Evolutionary conservation across 1,140 invertebrate genomes (phyloP), one percentile per base, ranked within the genome.

Genomic region (Tetramorium alpestre): DNA sequence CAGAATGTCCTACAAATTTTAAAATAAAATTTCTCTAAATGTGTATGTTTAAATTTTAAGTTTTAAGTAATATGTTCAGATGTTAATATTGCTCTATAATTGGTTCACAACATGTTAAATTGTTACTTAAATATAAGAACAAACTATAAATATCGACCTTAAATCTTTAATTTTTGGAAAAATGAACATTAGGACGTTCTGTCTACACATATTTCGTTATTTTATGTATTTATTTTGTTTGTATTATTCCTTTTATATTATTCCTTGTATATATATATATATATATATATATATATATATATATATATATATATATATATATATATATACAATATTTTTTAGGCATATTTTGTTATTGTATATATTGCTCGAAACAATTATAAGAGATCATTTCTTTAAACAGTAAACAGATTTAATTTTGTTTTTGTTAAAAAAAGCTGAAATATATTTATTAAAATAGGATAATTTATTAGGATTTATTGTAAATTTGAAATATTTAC

Each of bases 1-100:
- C 18, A 47, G 16, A 60, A 0, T 77, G 18, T 77, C 25, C 16
- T 47, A 77, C n/a, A 62, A n/a, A 3, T 62, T 64, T 78, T 78
- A 8, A 67, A 69, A 78, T 6, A 13, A 64, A 1, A 10, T 62
- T 77, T 62, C 18, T 1, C 16, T 65, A 65, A 47, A 13, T 33
- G 38, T 64, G 13, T 33, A 13, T 33, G 51, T 54, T 2, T 54
- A 47, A 10, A 47, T 47, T 10, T 47, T 7, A 33, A 33, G 28
- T 33, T 33, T 33, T 33, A 33, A 33, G 28, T 33, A 33, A 33
- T 33, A 33, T 33, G 28, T 33, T 33, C 1, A 33, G 28, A 33
- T 33, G 33, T 33, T 33, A 33, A 33, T 33, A 33, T 4, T 3
- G 33, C 33, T 33, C 33, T 33, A 33, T 33, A 3, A 33, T 33